Conservation (phyloP, 2,888 invertebrate species). For the Aphodius granarius region DNA sequence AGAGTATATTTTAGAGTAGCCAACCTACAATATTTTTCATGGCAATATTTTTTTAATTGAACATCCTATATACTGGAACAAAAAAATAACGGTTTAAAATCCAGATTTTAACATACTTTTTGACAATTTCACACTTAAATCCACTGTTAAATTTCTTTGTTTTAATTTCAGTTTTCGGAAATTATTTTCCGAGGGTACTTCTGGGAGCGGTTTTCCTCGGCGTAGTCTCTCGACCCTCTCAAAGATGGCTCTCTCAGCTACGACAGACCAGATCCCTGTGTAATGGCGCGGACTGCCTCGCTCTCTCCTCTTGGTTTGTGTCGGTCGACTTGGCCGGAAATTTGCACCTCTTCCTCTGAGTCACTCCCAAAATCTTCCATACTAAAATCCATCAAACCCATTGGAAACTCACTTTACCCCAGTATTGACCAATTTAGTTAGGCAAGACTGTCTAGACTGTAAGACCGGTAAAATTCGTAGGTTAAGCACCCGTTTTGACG, state of each 20-base stretch:
- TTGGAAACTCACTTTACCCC: neutral
- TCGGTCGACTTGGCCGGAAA: conserved; percentile 37
- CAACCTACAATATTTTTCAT: too few relatives aligned
- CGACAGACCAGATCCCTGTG: conserved; percentile 49
- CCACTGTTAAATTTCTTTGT: neutral
- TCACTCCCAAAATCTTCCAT: neutral
- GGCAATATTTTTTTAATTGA: too few relatives aligned
- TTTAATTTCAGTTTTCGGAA: conserved; percentile 78
- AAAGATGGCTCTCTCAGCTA: conserved; percentile 67
- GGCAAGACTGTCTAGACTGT: neutral
- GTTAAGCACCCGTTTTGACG: neutral
- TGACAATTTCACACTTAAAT: too few relatives aligned
- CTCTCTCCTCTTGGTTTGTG: conserved; percentile 13
- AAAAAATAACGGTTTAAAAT: neutral
- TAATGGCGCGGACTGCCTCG: conserved; percentile 33
- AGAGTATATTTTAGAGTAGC: too few relatives aligned
- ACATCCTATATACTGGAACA: too few relatives aligned
- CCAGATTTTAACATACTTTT: too few relatives aligned
- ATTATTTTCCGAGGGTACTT: conserved; percentile 79
- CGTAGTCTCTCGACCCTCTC: conserved; percentile 78
- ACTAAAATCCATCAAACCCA: neutral
- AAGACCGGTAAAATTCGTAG: neutral
- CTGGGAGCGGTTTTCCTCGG: conserved; percentile 76
- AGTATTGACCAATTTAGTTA: neutral
- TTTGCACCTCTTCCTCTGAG: conserved; percentile 30